Conservation (phyloP, 2,797 vertebrate species). For the Urosaurus nigricauda region DNA sequence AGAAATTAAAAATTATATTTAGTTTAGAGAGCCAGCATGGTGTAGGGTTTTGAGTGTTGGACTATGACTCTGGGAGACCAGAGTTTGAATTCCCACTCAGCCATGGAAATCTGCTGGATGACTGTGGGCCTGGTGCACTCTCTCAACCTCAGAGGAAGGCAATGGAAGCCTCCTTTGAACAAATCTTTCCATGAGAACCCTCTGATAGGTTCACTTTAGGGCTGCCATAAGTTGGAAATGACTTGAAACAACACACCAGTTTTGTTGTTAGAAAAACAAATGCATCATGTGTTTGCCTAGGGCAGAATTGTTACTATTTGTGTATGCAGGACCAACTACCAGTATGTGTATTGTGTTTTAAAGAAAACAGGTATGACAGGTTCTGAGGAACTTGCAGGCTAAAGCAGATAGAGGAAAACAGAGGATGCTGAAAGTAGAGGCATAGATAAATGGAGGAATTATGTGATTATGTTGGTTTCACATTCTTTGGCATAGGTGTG, state of each 20-base stretch:
- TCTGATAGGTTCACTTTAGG: no score
- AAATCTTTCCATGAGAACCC: no score
- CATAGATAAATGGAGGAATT: not conserved
- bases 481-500: not conserved
- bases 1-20: no score
- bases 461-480: not conserved
- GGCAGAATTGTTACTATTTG: not conserved
- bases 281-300: not conserved
- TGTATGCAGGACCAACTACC: not conserved
- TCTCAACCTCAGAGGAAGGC: no score
- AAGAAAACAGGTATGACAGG: not conserved
- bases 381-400: not conserved
- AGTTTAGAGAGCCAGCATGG: no score
- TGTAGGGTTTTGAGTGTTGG: no score
- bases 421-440: not conserved
- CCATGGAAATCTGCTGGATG: no score
- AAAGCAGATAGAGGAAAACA: not conserved
- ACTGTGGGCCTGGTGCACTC: no score
- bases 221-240: no score
- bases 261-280: not conserved
- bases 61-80: no score
- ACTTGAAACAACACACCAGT: not conserved
- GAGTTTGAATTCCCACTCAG: no score
- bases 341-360: not conserved
- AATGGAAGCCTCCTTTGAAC: no score